Percentiles rank a stretch among this genome's conserved stretches.
Evolutionary conservation across 2,797 vertebrate species (phyloP).

Genomic region (Acrossocheilus fasciatus): DNA sequence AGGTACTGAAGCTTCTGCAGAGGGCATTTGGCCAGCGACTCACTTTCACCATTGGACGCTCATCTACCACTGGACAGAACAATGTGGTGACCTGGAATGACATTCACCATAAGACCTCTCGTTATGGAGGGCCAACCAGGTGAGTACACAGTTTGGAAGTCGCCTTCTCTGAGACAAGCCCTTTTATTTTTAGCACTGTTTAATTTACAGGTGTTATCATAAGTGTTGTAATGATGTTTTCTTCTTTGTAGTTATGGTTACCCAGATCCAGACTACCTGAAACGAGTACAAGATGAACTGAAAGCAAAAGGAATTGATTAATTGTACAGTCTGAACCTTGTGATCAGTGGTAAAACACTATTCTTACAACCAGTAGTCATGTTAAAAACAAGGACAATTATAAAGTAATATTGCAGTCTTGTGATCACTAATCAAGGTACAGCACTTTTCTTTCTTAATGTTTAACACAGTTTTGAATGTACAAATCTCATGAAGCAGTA

Average conservation of each 20-base stretch:
- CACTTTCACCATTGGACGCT: conserved; percentile 78
- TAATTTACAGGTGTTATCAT: background rate
- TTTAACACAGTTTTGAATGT: conserved; percentile 3
- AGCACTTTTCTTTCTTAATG: background rate
- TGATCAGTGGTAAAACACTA: background rate
- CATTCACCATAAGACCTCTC: conserved; percentile 81
- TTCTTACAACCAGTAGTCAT: background rate
- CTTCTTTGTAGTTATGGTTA: conserved; percentile 84
- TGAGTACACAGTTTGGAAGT: conserved; percentile 58
- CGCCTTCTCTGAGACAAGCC: background rate
- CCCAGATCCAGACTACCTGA: conserved; percentile 87
- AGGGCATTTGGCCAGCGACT: conserved; percentile 77
- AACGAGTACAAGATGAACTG: conserved; percentile 84
- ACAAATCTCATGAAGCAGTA: background rate
- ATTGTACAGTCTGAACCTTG: conserved; percentile 43
- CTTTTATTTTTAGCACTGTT: background rate
- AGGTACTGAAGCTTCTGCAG: conserved; percentile 65
- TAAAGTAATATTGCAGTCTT: background rate
- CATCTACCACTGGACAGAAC: conserved; percentile 74
- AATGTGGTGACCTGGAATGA: conserved; percentile 82
- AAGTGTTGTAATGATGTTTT: background rate
- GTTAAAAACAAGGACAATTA: background rate
- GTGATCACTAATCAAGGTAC: background rate
- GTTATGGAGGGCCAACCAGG: conserved; percentile 72
- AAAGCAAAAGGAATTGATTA: conserved; percentile 89